These are phyloP conservation scores for Aegotheles bennettii DNA, from an alignment of 2,113 vertebrate species.

Conservation along the genomic window DNA sequence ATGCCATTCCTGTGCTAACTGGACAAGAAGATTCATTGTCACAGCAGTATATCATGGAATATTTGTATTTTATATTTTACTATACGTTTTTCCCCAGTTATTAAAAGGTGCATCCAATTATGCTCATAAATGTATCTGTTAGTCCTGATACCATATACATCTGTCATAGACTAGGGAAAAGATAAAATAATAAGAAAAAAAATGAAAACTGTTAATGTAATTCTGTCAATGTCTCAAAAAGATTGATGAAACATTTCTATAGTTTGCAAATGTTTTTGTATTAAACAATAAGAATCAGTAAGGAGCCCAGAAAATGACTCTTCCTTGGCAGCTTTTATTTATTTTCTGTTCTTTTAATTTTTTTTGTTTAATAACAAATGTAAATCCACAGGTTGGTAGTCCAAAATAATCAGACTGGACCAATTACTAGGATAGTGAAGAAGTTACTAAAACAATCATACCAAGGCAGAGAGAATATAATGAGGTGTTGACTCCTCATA, in stretches of 20 bases:
- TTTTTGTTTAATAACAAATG: background rate
- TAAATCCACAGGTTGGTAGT: background rate
- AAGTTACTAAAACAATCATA: background rate
- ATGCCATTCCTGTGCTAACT: constrained; percentile 43
- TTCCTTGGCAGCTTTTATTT: background rate
- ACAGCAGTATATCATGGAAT: background rate
- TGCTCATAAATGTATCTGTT: background rate
- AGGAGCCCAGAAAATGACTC: background rate
- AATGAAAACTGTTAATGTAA: background rate
- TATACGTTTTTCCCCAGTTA: background rate
- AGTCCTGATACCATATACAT: background rate
- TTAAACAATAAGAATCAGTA: background rate
- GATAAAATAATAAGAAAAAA: background rate
- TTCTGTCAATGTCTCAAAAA: background rate
- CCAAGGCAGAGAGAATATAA: background rate
- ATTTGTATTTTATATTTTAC: background rate
- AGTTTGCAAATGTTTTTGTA: background rate
- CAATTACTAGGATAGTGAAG: background rate
- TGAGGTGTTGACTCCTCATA: background rate
- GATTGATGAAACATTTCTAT: background rate
- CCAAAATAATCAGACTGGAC: background rate
- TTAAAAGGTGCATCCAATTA: background rate
- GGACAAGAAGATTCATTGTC: constrained; percentile 15
- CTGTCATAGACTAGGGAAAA: background rate
- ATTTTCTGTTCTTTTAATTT: too few relatives aligned